Evolutionary conservation across 2,888 invertebrate genomes (phyloP), one percentile per base, ranked within the genome.

Genomic region (Amphipyra tragopoginis): DNA sequence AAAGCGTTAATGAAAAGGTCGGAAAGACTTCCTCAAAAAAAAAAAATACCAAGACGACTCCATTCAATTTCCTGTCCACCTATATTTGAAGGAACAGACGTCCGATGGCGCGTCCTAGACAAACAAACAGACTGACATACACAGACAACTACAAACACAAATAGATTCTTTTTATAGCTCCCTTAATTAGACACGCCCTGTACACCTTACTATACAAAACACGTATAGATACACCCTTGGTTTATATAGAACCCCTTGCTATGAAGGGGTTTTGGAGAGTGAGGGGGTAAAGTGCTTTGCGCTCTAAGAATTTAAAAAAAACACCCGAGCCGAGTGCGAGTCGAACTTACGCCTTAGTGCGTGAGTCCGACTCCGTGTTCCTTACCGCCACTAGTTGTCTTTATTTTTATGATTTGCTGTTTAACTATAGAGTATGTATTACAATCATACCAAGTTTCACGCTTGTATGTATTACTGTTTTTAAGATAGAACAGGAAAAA

Each of bases 121-220:
- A 80, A 72, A 83, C 82, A 84, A 83, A 83, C 82, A 84, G 72
- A 82, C 82, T 68, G 78, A 80, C 83, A 74, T 45, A 64, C 76
- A 80, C 79, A 72, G 61, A 72, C 78, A 75, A 67, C 76, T 61
- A 68, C 71, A 65, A 50, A 68, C 71, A 66, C 66, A 80, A 74
- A 79, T 72, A 76, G 65, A 74, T 72, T 65, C 72, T 76, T 75
- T 80, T 80, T 77, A 72, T 71, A 73, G 67, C 54, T 39, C 38
- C 47, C 59, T 60, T 72, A 65, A 74, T 74, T 72, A 66, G 54
- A 63, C 50, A 58, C 54, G 71, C 64, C 71, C 59, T 65, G 65
- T 56, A 36, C 36, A 36, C 36, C 36, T 36, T 36, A 4, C 10
- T 5, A 36, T 36, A 10, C 3, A 9, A 36, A 36, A 0, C 36